Conservation (phyloP, 1,140 invertebrate species). For the Delia radicum region DNA sequence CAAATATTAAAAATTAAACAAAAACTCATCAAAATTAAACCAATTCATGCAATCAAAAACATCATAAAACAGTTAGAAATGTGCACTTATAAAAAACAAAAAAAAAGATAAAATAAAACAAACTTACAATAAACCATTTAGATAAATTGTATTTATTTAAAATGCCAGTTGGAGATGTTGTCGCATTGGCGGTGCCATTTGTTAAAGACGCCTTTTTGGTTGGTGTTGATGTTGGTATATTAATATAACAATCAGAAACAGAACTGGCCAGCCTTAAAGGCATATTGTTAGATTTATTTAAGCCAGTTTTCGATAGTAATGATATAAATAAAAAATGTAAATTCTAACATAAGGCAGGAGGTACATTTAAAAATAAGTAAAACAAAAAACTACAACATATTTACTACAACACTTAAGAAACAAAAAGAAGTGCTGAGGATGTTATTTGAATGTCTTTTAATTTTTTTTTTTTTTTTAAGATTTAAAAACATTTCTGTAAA, state of each 20-base stretch:
- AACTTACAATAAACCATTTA: slow-evolving; percentile 20
- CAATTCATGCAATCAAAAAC: too few relatives aligned
- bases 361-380: too few relatives aligned
- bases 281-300: not conserved
- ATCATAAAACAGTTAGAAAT: not conserved
- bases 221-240: not conserved
- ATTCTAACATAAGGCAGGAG: too few relatives aligned
- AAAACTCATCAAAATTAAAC: too few relatives aligned
- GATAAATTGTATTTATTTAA: not conserved
- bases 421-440: too few relatives aligned
- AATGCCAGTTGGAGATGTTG: slow-evolving; percentile 3
- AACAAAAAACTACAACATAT: not conserved
- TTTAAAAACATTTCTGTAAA: not conserved
- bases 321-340: not conserved
- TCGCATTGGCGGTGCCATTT: too few relatives aligned
- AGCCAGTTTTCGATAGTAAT: not conserved
- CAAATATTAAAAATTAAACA: too few relatives aligned
- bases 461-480: not conserved
- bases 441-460: too few relatives aligned
- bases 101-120: not conserved
- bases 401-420: too few relatives aligned
- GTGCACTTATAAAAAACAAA: not conserved
- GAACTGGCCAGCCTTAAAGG: slow-evolving; percentile 11
- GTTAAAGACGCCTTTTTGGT: not conserved
- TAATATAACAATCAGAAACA: not conserved